These are phyloP conservation scores for Urocynchramus pylzowi DNA, from an alignment of 2,113 vertebrate genomes.

Conservation along the genomic window DNA sequence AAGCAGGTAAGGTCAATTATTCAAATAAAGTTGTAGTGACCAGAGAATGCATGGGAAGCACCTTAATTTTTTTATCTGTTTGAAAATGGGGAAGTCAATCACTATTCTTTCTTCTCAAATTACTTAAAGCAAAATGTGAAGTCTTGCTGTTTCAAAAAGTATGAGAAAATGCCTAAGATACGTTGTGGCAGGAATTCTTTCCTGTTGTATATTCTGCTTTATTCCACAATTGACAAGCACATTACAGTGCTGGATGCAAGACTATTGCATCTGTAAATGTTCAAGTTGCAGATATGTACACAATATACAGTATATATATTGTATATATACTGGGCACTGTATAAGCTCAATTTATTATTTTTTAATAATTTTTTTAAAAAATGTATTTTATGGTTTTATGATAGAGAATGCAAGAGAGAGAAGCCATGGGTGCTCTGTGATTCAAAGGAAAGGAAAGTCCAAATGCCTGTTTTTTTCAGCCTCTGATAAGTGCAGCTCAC, in stretches of 20 bases:
- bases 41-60: neutral
- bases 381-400: neutral
- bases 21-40: neutral
- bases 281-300: neutral
- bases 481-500: neutral
- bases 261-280: neutral
- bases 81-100: neutral
- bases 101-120: neutral
- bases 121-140: neutral
- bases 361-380: neutral
- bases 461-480: neutral
- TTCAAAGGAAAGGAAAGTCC: neutral
- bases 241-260: neutral
- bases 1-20: neutral
- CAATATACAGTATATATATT: rapidly evolving
- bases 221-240: neutral
- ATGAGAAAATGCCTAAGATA: neutral
- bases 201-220: neutral
- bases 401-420: neutral
- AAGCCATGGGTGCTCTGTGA: neutral
- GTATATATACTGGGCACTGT: neutral
- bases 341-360: neutral
- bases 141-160: neutral
- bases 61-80: neutral
- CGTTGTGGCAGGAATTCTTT: neutral